Percentiles rank a stretch among this genome's conserved stretches.
Conservation (phyloP, 2,888 invertebrate species). For the Mystacides longicornis region DNA sequence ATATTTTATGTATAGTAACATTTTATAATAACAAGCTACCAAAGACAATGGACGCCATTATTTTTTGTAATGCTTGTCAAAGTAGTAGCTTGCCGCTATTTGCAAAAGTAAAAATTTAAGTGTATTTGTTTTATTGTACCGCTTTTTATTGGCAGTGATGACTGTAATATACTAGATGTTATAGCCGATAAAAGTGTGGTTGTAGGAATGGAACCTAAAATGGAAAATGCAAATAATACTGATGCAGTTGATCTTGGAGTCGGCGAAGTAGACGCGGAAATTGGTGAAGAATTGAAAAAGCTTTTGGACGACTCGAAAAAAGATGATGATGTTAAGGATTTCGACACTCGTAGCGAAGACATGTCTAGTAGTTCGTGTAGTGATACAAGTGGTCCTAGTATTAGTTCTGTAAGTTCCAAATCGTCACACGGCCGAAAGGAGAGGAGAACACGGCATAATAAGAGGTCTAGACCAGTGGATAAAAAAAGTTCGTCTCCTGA, state of each 20-base stretch:
- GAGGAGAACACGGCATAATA: conserved; percentile 47
- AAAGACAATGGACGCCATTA: background rate
- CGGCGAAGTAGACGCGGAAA: conserved; percentile 63
- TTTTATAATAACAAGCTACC: conserved; percentile 1
- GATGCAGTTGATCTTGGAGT: conserved; percentile 60
- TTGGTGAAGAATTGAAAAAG: conserved; percentile 73
- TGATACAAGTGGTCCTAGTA: conserved; percentile 64
- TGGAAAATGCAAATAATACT: conserved; percentile 48
- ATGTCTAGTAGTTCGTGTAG: conserved; percentile 76
- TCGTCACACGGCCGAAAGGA: conserved; percentile 51
- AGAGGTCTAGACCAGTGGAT: conserved; percentile 36
- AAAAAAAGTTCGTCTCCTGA: conserved; percentile 34
- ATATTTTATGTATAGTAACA: too few species aligned
- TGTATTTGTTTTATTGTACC: background rate
- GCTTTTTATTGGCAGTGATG: background rate
- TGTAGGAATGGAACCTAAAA: conserved; percentile 29
- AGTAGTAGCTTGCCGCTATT: background rate
- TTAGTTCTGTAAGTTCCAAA: conserved; percentile 70
- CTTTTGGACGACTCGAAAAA: conserved; percentile 47
- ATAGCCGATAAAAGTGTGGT: background rate
- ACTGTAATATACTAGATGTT: background rate
- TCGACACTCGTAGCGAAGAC: conserved; percentile 76
- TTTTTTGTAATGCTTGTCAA: background rate
- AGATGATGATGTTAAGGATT: conserved; percentile 55
- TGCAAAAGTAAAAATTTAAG: background rate